These are phyloP conservation scores for Philereme transversata DNA, from an alignment of 2,888 invertebrate species.

Conservation along the genomic window DNA sequence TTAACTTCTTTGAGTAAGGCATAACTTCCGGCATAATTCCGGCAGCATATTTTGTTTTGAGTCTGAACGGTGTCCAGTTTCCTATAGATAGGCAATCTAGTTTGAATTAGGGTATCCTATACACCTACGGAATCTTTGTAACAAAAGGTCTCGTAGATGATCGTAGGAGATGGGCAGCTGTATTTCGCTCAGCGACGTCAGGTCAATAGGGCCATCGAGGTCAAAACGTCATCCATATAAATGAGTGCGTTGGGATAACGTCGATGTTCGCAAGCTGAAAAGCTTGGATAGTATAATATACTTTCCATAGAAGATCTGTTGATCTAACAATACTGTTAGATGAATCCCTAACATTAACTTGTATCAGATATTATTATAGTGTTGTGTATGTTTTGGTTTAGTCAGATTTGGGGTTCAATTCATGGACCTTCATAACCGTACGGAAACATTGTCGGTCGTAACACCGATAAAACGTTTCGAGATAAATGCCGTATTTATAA, in stretches of 20 bases:
- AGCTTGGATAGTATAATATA: constrained; percentile 26
- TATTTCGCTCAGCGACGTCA: constrained; percentile 35
- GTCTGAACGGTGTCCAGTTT: not conserved
- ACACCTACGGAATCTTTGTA: constrained; percentile 7
- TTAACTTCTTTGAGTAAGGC: no score
- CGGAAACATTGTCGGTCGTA: no score
- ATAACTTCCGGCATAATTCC: not conserved
- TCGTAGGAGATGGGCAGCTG: constrained; percentile 25
- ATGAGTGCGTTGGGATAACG: constrained; percentile 24
- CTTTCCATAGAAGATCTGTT: constrained; percentile 9
- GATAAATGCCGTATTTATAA: no score
- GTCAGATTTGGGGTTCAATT: no score
- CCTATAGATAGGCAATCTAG: constrained; percentile 4
- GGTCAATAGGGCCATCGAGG: constrained; percentile 40
- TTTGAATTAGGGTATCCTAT: constrained; percentile 13
- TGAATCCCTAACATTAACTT: no score
- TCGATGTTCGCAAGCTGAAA: constrained; percentile 32
- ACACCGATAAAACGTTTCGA: no score
- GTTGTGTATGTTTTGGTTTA: no score
- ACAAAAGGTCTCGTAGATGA: constrained; percentile 20
- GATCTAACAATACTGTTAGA: not conserved
- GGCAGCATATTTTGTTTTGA: not conserved
- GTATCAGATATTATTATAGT: no score
- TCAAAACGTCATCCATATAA: constrained; percentile 45
- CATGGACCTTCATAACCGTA: no score